Conservation (phyloP, 64 coral and sea anemone genomes). For the Anthopleura sola region DNA sequence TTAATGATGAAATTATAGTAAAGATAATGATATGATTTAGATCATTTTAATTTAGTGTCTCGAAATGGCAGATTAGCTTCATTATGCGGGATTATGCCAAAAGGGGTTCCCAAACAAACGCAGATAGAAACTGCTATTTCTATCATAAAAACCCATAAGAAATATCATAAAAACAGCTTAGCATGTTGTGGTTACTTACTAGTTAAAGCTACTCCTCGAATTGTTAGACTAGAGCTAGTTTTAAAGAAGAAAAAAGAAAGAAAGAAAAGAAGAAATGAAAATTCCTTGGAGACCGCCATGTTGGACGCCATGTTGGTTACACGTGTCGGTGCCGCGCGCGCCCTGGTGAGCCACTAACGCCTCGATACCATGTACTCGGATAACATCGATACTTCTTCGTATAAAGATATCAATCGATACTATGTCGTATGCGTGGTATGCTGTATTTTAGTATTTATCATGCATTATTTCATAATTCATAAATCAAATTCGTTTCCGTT, state of each 20-base stretch:
- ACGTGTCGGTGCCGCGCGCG: constrained; percentile 30
- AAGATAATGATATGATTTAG: not conserved
- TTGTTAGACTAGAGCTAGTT: constrained; percentile 14
- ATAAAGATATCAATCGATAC: not conserved
- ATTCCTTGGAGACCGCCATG: constrained; percentile 34
- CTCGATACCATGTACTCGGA: not conserved
- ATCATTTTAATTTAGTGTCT: not conserved
- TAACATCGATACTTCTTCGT: not conserved
- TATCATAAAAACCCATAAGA: not conserved
- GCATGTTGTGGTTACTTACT: constrained; percentile 27
- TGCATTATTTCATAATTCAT: no score
- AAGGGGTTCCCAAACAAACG: not conserved
- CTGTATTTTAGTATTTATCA: not conserved
- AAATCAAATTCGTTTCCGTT: no score
- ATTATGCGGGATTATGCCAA: not conserved
- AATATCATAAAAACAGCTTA: not conserved
- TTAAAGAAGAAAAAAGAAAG: constrained; percentile 20
- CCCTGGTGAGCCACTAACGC: not conserved
- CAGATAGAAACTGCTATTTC: not conserved
- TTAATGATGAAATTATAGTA: not conserved
- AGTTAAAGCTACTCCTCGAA: constrained; percentile 53
- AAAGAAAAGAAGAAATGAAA: constrained; percentile 31
- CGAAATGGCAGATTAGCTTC: not conserved
- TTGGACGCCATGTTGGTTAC: constrained; percentile 58
- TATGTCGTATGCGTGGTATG: no score